Evolutionary conservation across 2,797 vertebrate genomes (phyloP), one percentile per base, ranked within the genome.

Genomic region (Aselliscus stoliczkanus): DNA sequence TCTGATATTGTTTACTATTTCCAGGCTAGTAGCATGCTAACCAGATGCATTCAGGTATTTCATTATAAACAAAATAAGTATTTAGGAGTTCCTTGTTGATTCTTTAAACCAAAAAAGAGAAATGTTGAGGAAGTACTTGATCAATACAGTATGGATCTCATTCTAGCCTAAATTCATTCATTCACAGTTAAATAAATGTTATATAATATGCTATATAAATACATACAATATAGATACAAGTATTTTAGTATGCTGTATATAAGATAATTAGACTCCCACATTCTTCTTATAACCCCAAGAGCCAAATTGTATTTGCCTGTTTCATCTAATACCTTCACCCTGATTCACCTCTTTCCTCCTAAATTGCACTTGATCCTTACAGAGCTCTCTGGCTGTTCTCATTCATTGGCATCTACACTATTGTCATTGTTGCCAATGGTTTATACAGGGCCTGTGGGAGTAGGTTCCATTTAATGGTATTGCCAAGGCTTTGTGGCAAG

Each of bases 141-240:
- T 60, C 77, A 82, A 50, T 58, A 44, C 8, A 77, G 29, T 44
- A 91, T 50, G 13, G 37, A 23, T 44, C 75, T 20, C n/a, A 83
- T 79, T 91, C 47, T 94, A 84, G 20, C 27, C 29, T 84, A n/a
- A 86, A 76, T 94, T 91, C 54, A 88, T 94, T 91, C 54, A 88
- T 58, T 77, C 23, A 50, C 50, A 47, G 23, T 73, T 90, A 52
- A 62, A 44, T 42, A 88, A 39, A 77, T n/a, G 27, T 7, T 54
- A 54, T 54, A 21, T 54, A 54, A 54, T 54, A 54, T 54, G 52
- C 20, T 54, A 50, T 31, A 47, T 50, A 50, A 50, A 50, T 54
- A 20, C 52, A 54, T 54, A 54, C 52, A 54, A 15, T 54, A 54
- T 54, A 54, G 18, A 54, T 54, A 21, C 14, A 14, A 21, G 17